Conservation (phyloP, 35 echinoderm and acorn worm species). For the Amphiura filiformis region DNA sequence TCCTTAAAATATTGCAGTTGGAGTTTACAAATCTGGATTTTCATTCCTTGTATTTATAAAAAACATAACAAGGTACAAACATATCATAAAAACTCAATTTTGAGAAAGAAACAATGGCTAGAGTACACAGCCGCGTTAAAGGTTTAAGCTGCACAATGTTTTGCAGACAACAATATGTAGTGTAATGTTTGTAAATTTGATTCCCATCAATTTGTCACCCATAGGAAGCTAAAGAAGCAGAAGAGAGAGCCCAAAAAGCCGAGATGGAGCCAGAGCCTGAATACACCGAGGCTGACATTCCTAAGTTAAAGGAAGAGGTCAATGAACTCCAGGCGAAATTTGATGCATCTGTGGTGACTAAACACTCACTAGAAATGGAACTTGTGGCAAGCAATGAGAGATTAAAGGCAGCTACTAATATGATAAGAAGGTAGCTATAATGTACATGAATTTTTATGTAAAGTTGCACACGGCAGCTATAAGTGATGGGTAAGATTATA, state of each 20-base stretch:
- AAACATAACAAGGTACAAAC: too few species aligned
- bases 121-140: too few species aligned
- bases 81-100: too few species aligned
- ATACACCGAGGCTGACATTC: conserved; percentile 98
- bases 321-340: conserved; percentile 73
- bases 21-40: too few species aligned
- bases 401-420: conserved; percentile 84
- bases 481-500: not conserved
- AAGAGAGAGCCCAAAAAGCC: conserved; percentile 33
- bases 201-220: too few species aligned
- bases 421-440: conserved; percentile 88
- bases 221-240: conserved; percentile 59
- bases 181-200: too few species aligned
- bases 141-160: too few species aligned
- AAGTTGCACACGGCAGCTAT: not conserved
- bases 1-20: too few species aligned
- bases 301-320: conserved; percentile 77
- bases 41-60: too few species aligned
- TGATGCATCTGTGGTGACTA: conserved; percentile 86
- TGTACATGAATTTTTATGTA: not conserved
- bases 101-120: too few species aligned
- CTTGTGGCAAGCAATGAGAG: conserved; percentile 93
- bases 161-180: too few species aligned
- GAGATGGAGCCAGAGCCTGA: conserved; percentile 63
- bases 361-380: conserved; percentile 86